phyloP scores from a whole-genome alignment of 1,140 invertebrate genomes.

The Bicyclus anynana region DNA sequence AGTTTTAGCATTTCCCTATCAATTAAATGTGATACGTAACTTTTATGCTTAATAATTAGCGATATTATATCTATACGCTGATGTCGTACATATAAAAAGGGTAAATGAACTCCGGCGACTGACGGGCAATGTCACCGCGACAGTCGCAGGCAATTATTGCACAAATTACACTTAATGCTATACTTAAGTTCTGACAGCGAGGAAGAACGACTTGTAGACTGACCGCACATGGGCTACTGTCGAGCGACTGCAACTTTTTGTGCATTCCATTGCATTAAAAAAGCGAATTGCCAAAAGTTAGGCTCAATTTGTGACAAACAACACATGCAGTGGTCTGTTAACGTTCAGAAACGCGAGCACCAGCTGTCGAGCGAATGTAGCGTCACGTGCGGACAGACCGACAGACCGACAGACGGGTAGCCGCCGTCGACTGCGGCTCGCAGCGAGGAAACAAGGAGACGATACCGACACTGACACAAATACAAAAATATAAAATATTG shows the following conservation, averaged over 20 bases:
- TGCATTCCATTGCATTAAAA: too few species aligned
- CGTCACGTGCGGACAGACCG: too few species aligned
- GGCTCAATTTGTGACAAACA: too few species aligned
- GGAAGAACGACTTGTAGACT: not conserved
- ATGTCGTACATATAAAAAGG: not conserved
- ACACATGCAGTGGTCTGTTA: too few species aligned
- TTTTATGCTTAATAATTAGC: not conserved
- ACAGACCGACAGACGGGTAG: too few species aligned
- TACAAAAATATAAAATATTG: not conserved
- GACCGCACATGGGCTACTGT: too few species aligned
- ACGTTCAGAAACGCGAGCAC: too few species aligned
- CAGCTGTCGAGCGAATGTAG: too few species aligned
- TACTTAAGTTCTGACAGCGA: not conserved
- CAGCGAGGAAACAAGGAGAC: not conserved
- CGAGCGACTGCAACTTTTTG: too few species aligned
- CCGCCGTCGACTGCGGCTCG: not conserved
- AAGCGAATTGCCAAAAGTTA: too few species aligned
- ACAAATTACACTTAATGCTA: constrained; percentile 25
- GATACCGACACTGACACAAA: too few species aligned
- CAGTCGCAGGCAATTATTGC: constrained; percentile 22
- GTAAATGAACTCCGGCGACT: not conserved
- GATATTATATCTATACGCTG: not conserved
- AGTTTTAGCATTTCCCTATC: too few species aligned
- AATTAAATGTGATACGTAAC: not conserved
- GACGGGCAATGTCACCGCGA: not conserved